Conservation (phyloP, 2,113 vertebrate species). For the Microtus pennsylvanicus region DNA sequence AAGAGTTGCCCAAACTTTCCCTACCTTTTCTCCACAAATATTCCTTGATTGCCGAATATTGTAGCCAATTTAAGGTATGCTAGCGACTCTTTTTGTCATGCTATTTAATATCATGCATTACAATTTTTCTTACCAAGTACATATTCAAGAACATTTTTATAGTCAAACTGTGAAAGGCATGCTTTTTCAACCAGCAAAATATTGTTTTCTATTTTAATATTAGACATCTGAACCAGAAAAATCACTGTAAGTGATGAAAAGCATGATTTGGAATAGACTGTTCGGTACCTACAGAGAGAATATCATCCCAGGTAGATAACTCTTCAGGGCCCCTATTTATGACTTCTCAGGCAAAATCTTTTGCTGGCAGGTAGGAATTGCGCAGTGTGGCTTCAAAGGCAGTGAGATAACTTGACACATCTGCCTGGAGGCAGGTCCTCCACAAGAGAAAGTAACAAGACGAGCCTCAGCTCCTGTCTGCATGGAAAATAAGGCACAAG, state of each 20-base stretch:
- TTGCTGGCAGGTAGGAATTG: conserved; percentile 78
- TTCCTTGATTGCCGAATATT: not conserved
- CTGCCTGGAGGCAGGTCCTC: conserved; percentile 72
- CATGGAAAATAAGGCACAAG: conserved; percentile 82
- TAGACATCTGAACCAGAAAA: conserved; percentile 65
- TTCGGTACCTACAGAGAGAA: conserved; percentile 63
- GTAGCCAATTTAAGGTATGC: conserved; percentile 27
- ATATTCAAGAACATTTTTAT: conserved; percentile 58
- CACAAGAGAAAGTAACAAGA: conserved; percentile 75
- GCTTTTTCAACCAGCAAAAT: conserved; percentile 59
- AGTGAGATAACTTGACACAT: conserved; percentile 84
- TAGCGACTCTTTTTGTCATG: not conserved
- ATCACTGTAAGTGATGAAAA: conserved; percentile 71
- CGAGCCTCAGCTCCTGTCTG: conserved; percentile 76
- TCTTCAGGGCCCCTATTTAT: conserved; percentile 76
- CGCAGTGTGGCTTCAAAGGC: conserved; percentile 83
- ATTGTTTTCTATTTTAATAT: conserved; percentile 59
- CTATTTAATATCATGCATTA: not conserved
- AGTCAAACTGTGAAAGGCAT: conserved; percentile 61
- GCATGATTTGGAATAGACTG: conserved; percentile 60
- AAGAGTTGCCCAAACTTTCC: not conserved
- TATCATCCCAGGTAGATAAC: conserved; percentile 80
- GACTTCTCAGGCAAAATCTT: conserved; percentile 73
- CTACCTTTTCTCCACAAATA: not conserved
- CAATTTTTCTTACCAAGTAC: not conserved